phyloP scores from a whole-genome alignment of 2,113 vertebrate species.

The Notiomystis cincta region DNA sequence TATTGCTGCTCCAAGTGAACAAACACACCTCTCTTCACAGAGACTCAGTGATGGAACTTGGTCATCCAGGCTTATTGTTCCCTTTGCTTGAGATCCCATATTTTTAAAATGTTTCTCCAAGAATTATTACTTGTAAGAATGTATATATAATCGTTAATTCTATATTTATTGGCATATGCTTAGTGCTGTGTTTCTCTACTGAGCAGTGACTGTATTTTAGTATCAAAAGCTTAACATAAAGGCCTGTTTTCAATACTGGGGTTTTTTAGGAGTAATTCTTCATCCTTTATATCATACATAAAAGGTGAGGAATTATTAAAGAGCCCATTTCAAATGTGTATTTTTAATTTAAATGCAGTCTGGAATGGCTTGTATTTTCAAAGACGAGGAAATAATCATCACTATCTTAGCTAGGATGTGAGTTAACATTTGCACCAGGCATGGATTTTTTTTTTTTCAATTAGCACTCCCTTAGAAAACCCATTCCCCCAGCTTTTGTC shows the following conservation, averaged over 20 bases:
- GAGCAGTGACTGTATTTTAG: not conserved
- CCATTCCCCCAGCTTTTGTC: conserved; percentile 73
- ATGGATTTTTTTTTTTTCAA: conserved; percentile 65
- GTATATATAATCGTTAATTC: not conserved
- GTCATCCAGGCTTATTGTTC: not conserved
- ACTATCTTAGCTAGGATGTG: conserved; percentile 50
- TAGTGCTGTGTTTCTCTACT: not conserved
- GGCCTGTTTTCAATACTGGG: not conserved
- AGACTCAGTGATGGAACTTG: not conserved
- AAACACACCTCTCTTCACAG: not conserved
- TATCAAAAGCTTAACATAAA: not conserved
- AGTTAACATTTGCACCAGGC: conserved; percentile 68
- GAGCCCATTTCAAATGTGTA: not conserved
- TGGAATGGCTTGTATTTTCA: conserved; percentile 52
- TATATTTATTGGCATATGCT: not conserved
- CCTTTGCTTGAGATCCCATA: not conserved
- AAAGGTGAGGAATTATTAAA: not conserved
- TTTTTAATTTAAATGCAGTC: conserved; percentile 42
- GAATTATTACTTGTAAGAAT: not conserved
- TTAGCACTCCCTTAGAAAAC: conserved; percentile 75
- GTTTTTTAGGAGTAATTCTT: fast-evolving
- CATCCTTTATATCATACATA: not conserved
- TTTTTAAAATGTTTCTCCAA: not conserved
- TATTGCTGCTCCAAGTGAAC: not conserved
- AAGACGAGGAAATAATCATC: conserved; percentile 67